phyloP scores from a whole-genome alignment of 1,140 invertebrate species.

The Hestina assimilis region DNA sequence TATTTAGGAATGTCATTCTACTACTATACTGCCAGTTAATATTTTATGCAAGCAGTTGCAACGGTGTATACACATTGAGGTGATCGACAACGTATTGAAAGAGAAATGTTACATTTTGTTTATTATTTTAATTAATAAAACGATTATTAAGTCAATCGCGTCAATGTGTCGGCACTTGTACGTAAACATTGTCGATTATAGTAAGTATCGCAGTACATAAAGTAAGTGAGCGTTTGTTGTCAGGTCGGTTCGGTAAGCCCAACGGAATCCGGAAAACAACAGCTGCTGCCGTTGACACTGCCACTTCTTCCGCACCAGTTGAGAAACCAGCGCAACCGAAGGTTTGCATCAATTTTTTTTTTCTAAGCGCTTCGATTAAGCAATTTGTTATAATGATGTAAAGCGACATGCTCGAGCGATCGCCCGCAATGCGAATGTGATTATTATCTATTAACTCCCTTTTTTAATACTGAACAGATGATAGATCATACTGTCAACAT shows the following conservation, averaged over 20 bases:
- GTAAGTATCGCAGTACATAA: conserved; percentile 8
- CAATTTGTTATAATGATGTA: conserved; percentile 27
- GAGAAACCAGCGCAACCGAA: conserved; percentile 62
- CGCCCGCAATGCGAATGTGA: conserved; percentile 45
- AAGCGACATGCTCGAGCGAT: conserved; percentile 44
- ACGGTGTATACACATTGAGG: conserved; percentile 7
- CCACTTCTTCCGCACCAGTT: conserved; percentile 41
- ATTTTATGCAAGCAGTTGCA: conserved; percentile 21
- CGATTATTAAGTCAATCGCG: too few species aligned
- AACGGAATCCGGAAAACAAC: conserved; percentile 51
- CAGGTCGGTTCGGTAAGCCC: conserved; percentile 70
- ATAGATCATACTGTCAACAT: conserved; percentile 10
- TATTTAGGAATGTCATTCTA: conserved; percentile 27
- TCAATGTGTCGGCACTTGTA: neutral
- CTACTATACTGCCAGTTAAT: conserved; percentile 14
- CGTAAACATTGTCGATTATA: neutral
- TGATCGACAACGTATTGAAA: neutral
- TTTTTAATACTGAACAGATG: conserved; percentile 22
- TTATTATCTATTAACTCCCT: conserved; percentile 25
- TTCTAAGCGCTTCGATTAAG: neutral
- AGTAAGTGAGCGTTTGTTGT: conserved; percentile 44
- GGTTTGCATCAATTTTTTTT: conserved; percentile 43
- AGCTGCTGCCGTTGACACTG: conserved; percentile 32
- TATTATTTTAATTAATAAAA: neutral
- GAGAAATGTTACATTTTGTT: neutral